phyloP scores from a whole-genome alignment of 2,888 invertebrate species.

The Leucania comma region DNA sequence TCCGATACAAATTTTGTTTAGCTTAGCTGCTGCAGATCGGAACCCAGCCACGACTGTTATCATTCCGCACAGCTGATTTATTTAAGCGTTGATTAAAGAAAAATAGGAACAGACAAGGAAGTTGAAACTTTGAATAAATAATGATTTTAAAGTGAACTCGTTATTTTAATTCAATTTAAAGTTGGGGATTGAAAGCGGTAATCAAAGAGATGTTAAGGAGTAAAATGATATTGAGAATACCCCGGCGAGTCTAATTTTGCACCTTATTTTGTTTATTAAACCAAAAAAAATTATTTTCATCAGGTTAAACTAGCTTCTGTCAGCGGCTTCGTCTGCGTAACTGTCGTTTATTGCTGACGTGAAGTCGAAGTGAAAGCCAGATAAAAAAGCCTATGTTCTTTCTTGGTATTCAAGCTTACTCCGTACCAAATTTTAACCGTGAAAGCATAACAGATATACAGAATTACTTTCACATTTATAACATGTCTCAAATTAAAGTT shows the following conservation, averaged over 20 bases:
- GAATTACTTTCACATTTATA: no score
- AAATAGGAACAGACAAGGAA: constrained; percentile 35
- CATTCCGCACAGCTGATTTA: constrained; percentile 31
- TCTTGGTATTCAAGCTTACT: no score
- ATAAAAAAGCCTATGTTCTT: no score
- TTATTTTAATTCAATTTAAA: constrained; percentile 50
- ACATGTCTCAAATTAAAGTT: no score
- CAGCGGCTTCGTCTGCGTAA: no score
- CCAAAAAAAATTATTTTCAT: not conserved
- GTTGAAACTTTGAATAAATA: constrained; percentile 34
- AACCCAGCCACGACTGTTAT: constrained; percentile 48
- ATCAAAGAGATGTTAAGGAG: not conserved
- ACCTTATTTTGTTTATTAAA: not conserved
- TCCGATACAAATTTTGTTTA: constrained; percentile 75
- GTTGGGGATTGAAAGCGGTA: constrained; percentile 24
- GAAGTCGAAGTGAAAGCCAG: no score
- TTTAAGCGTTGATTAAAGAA: constrained; percentile 52
- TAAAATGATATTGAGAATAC: not conserved
- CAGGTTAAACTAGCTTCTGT: no score
- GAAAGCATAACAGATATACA: no score
- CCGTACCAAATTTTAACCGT: no score
- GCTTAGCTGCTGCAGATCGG: constrained; percentile 60
- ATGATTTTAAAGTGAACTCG: constrained; percentile 5
- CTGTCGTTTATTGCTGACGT: no score
- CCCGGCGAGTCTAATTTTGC: not conserved